Percentiles rank a stretch among this genome's conserved stretches.
Conservation (phyloP, 2,113 vertebrate species). For the Bucco capensis region DNA sequence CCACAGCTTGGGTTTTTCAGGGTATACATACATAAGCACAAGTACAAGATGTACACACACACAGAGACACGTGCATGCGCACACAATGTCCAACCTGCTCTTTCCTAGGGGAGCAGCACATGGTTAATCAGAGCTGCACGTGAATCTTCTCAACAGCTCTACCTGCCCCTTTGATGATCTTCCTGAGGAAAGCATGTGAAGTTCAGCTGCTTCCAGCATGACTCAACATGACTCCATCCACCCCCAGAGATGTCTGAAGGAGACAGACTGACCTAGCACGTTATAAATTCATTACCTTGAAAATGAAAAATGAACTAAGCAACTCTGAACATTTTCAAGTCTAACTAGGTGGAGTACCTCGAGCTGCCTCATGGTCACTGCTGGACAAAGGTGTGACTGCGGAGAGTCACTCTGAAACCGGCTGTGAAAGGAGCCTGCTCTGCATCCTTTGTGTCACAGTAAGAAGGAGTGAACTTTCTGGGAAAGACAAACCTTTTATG, state of each 20-base stretch:
- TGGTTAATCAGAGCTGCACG: not conserved
- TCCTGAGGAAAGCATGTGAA: accelerated
- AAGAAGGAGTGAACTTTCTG: not conserved
- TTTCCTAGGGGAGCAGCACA: not conserved
- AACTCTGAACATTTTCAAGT: not conserved
- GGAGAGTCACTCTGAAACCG: not conserved
- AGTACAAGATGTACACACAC: accelerated
- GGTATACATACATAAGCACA: accelerated
- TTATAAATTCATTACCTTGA: not conserved
- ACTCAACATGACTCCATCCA: too few species aligned
- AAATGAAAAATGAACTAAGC: too few species aligned
- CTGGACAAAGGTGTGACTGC: not conserved
- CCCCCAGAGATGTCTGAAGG: not conserved
- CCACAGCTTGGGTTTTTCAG: not conserved
- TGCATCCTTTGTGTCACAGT: not conserved
- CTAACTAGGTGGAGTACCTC: not conserved
- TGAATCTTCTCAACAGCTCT: not conserved
- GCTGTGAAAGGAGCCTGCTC: not conserved
- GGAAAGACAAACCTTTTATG: not conserved
- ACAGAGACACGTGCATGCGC: too few species aligned
- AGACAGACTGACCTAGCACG: not conserved
- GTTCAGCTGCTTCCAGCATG: not conserved
- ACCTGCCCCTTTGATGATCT: not conserved
- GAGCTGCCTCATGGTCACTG: not conserved
- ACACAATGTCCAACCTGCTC: accelerated